Conservation (phyloP, 2,113 vertebrate genomes). For the Corvus cornix region DNA sequence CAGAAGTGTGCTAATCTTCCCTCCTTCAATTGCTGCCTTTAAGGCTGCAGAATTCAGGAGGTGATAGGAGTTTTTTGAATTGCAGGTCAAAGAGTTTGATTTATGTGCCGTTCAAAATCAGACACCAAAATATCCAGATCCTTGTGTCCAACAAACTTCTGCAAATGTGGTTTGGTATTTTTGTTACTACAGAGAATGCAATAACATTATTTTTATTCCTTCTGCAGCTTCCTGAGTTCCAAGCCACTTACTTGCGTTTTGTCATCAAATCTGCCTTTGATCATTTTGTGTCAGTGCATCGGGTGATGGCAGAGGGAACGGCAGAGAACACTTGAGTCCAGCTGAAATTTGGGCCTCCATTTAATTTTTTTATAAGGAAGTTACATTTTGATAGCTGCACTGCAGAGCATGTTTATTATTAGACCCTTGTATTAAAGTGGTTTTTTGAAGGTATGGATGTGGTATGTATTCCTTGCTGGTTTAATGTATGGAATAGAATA, state of each 20-base stretch:
- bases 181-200: background rate
- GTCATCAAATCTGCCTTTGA: slow-evolving; percentile 88
- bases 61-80: background rate
- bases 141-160: background rate
- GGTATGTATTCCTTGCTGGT: background rate
- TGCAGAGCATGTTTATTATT: background rate
- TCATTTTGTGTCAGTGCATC: slow-evolving; percentile 91
- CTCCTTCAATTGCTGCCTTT: background rate
- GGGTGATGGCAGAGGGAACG: slow-evolving; percentile 79
- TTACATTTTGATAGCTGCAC: background rate
- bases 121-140: background rate
- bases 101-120: background rate
- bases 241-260: slow-evolving; percentile 86
- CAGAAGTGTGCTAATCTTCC: background rate
- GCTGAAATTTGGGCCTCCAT: background rate
- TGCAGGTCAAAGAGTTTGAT: background rate
- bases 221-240: slow-evolving; percentile 80
- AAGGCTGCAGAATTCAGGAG: background rate
- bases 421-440: background rate
- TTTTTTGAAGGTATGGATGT: background rate
- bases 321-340: slow-evolving; percentile 4
- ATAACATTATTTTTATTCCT: background rate
- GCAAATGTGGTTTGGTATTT: background rate
- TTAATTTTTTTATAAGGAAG: background rate
- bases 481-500: background rate